Percentiles rank a stretch among this genome's conserved stretches.
Conservation (phyloP, 2,113 vertebrate species). For the Mohoua ochrocephala region DNA sequence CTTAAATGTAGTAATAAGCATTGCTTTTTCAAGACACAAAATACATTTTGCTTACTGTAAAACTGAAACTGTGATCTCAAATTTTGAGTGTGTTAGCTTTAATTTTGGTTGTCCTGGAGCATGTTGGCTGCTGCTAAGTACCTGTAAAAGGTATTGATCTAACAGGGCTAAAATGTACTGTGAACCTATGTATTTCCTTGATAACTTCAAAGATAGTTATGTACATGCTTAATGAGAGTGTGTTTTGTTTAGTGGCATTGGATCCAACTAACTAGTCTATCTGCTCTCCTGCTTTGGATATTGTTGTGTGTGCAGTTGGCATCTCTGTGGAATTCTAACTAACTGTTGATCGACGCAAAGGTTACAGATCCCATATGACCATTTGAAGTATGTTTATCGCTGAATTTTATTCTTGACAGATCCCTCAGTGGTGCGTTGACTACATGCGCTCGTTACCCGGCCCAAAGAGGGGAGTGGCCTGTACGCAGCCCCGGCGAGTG, state of each 20-base stretch:
- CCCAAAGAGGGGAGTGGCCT: slow-evolving; percentile 90
- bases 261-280: rapidly evolving
- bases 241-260: background rate
- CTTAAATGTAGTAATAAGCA: background rate
- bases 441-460: slow-evolving; percentile 86
- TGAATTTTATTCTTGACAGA: slow-evolving; percentile 69
- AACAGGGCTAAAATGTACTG: background rate
- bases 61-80: background rate
- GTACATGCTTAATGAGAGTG: rapidly evolving
- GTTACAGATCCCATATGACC: background rate
- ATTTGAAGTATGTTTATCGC: background rate
- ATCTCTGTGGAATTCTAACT: background rate
- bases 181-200: background rate
- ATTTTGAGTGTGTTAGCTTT: background rate
- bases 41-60: background rate
- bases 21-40: background rate
- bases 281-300: background rate
- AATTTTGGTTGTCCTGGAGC: background rate
- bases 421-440: slow-evolving; percentile 97
- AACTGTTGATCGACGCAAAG: background rate
- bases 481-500: slow-evolving; percentile 92
- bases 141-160: background rate
- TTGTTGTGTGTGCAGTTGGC: background rate
- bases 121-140: background rate
- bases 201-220: background rate